These are phyloP conservation scores for Adrianichthys oophorus DNA, from an alignment of 2,797 vertebrate genomes.

Conservation along the genomic window DNA sequence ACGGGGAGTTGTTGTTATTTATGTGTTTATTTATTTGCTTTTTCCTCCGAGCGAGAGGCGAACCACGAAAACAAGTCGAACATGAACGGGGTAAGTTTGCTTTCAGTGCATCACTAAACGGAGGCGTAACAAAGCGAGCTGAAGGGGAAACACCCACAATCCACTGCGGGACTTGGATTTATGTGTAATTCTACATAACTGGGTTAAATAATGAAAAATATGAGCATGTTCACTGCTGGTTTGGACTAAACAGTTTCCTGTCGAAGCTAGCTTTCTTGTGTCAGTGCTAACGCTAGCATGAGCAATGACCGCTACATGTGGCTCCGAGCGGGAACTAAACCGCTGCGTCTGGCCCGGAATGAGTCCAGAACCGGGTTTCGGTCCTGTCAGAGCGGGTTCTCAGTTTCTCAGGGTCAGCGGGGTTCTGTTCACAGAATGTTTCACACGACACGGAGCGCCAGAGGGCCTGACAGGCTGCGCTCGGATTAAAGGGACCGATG, in stretches of 20 bases:
- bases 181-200: accelerated
- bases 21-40: constrained; percentile 9
- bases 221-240: not conserved
- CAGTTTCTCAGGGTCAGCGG: too few species aligned
- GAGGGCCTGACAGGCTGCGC: too few species aligned
- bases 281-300: constrained; percentile 44
- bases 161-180: accelerated
- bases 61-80: constrained; percentile 79
- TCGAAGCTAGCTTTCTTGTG: constrained; percentile 1
- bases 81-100: constrained; percentile 87
- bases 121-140: not conserved
- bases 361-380: too few species aligned
- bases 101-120: constrained; percentile 20
- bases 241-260: not conserved
- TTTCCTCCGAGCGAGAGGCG: constrained; percentile 38
- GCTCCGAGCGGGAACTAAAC: not conserved
- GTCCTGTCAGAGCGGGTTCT: too few species aligned
- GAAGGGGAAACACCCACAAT: not conserved
- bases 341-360: too few species aligned
- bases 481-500: too few species aligned
- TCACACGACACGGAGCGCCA: too few species aligned
- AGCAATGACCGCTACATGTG: constrained; percentile 16
- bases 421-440: too few species aligned
- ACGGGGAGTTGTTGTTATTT: not conserved
- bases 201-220: accelerated